Evolutionary conservation across 2,888 invertebrate species (phyloP), one percentile per base, ranked within the genome.

Genomic region (Desoria tigrina): DNA sequence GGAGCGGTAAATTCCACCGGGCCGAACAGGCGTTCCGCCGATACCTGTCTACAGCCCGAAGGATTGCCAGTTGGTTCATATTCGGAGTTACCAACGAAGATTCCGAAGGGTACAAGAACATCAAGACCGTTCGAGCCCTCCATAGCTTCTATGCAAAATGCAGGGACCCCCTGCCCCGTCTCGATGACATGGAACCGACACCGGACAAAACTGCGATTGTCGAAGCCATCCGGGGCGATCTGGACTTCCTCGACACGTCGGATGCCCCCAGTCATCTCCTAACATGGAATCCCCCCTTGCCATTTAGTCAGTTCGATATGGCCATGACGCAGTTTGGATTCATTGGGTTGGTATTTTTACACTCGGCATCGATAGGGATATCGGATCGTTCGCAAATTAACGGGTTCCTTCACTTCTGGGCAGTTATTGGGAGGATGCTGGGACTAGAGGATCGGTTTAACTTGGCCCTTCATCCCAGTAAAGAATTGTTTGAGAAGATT

Each of bases 241-340:
- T 74, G 27, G 45, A 45, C 18, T 51, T 42, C 42, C 50, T 74
- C 4, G 65, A 68, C 26, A 66, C 69, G 1, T 45, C 50, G 4
- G 56, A 53, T 2, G 64, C 66, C 9, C 70, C 70, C 4, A 11
- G 57, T 16, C 57, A 74, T 21, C 42, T 71, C 6, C 57, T 70
- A 11, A 72, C 69, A 11, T 74, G 72, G 68, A 50, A 60, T 32
- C 70, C 70, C 66, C 69, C 49, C 54, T 68, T 57, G 77, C 74
- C 74, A 51, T 63, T 81, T 1, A 79, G 80, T 24, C 81, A 81
- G 70, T 81, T 79, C 72, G 81, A 81, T 68, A 81, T 82, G 81
- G 78, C 78, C 2, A 65, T 81, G 11, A 81, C 81, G 0, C 80
- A 81, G 68, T 77, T 79, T 69, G 81, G 80, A 0, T 81, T 82